A percentile compares a stretch with the other conserved stretches of the same genome.
These are phyloP conservation scores for Choristoneura fumiferana DNA, from an alignment of 1,140 invertebrate genomes.

Conservation along the genomic window DNA sequence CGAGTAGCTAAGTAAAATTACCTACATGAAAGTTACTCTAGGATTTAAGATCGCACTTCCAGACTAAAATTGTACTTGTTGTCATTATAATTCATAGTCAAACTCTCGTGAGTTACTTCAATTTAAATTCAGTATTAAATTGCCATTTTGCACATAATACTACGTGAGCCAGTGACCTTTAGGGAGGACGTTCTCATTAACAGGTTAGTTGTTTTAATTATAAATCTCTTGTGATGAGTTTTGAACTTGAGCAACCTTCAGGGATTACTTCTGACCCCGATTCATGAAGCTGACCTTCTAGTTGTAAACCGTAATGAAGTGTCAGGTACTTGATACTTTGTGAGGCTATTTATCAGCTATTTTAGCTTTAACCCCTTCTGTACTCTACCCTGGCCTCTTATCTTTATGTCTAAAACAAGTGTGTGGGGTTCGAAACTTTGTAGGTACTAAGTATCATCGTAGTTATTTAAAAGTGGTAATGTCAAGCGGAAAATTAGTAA, in stretches of 20 bases:
- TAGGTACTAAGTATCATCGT: too few species aligned
- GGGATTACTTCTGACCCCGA: slow-evolving; percentile 4
- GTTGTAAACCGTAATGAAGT: not conserved
- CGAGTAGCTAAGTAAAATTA: too few species aligned
- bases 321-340: not conserved
- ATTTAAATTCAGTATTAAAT: slow-evolving; percentile 8
- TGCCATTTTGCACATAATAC: not conserved
- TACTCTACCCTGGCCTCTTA: not conserved
- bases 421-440: too few species aligned
- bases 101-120: too few species aligned
- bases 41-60: too few species aligned
- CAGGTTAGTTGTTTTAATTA: not conserved
- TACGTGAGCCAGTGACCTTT: not conserved
- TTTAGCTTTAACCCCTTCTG: not conserved
- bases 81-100: too few species aligned
- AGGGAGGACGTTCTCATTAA: not conserved
- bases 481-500: too few species aligned
- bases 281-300: not conserved
- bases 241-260: slow-evolving; percentile 1
- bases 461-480: too few species aligned
- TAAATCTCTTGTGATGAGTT: slow-evolving; percentile 6
- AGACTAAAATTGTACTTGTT: too few species aligned
- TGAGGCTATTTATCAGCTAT: not conserved
- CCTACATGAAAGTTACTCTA: too few species aligned
- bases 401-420: too few species aligned